Evolutionary conservation across 1,140 invertebrate species (phyloP).

Genomic region (Panonychus citri): DNA sequence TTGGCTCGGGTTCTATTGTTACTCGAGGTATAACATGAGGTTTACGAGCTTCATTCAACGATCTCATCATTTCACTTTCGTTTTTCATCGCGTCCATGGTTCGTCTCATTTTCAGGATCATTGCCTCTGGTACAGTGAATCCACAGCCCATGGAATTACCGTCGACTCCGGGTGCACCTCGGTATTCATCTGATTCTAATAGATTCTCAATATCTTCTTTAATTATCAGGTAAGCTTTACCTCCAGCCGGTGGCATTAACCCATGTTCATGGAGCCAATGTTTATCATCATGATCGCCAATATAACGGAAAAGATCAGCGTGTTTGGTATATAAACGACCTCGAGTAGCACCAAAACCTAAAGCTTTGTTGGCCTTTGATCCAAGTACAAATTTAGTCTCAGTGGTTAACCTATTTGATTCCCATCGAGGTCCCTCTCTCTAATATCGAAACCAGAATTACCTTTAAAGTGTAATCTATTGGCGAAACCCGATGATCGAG

Average conservation of each 20-base stretch:
- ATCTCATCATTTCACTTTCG: not conserved
- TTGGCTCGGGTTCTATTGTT: not conserved
- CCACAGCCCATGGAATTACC: slow-evolving; percentile 37
- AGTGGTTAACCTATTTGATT: slow-evolving; percentile 37
- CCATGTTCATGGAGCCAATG: slow-evolving; percentile 52
- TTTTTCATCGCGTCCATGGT: slow-evolving; percentile 18
- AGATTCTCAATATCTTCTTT: slow-evolving; percentile 52
- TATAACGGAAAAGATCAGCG: slow-evolving; percentile 46
- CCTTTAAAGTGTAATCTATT: not conserved
- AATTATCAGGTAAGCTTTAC: slow-evolving; percentile 53
- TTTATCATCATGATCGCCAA: slow-evolving; percentile 53
- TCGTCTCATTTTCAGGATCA: slow-evolving; percentile 38
- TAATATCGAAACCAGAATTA: slow-evolving; percentile 19
- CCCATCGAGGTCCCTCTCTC: slow-evolving; percentile 39
- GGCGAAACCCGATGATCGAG: slow-evolving; percentile 5
- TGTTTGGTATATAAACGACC: slow-evolving; percentile 50
- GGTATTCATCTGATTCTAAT: slow-evolving; percentile 41
- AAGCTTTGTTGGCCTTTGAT: slow-evolving; percentile 36
- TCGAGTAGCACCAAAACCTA: slow-evolving; percentile 47
- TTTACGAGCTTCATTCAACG: not conserved
- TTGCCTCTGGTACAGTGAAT: slow-evolving; percentile 43
- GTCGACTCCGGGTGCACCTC: slow-evolving; percentile 29
- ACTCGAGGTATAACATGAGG: no score
- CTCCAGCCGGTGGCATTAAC: slow-evolving; percentile 45
- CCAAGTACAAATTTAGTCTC: slow-evolving; percentile 55